Conservation (phyloP, 2,113 vertebrate species). For the Notarius lentiginosus region DNA sequence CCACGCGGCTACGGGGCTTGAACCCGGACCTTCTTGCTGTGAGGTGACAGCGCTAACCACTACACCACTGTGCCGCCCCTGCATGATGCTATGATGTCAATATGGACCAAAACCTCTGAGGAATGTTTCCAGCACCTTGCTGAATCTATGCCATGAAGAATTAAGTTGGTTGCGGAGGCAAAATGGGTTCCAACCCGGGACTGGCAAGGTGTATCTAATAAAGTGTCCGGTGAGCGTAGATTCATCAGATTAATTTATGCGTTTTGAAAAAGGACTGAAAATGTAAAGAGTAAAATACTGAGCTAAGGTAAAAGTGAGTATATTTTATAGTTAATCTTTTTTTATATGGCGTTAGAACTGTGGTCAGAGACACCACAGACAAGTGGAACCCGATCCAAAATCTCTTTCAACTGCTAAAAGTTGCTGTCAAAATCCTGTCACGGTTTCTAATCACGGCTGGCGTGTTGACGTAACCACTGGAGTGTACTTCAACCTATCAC, state of each 20-base stretch:
- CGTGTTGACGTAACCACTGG: slow-evolving; percentile 56
- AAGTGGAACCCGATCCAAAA: not conserved
- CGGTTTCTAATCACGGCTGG: slow-evolving; percentile 20
- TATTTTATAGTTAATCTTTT: not conserved
- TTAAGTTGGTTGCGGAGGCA: too few species aligned
- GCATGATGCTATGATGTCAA: too few species aligned
- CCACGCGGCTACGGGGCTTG: too few species aligned
- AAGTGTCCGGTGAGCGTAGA: too few species aligned
- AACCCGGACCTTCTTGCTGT: too few species aligned
- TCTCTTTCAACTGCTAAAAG: not conserved
- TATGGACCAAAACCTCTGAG: too few species aligned
- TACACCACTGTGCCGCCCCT: too few species aligned
- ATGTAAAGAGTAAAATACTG: not conserved
- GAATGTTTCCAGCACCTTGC: too few species aligned
- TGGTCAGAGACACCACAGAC: not conserved
- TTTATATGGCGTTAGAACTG: slow-evolving; percentile 12
- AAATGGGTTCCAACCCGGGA: too few species aligned
- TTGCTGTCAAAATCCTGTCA: slow-evolving; percentile 6
- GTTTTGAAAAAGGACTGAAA: not conserved
- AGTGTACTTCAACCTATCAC: slow-evolving; percentile 59
- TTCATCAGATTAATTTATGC: not conserved
- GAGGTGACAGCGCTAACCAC: too few species aligned
- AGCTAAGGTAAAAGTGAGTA: not conserved
- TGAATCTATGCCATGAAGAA: too few species aligned
- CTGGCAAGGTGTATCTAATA: too few species aligned